Conservation (phyloP, 2,113 vertebrate genomes). For the Peromyscus maniculatus region DNA sequence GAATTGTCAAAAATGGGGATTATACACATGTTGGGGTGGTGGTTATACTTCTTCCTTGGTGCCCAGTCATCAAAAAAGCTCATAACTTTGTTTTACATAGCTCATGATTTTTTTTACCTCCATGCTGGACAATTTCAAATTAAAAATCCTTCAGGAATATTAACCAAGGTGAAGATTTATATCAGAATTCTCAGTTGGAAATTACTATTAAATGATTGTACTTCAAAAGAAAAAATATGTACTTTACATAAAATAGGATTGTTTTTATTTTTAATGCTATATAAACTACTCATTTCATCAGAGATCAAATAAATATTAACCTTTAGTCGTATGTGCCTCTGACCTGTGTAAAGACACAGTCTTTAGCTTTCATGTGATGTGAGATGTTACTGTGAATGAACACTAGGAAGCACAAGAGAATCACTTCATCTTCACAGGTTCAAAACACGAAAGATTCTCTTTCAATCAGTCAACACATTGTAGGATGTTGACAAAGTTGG, state of each 20-base stretch:
- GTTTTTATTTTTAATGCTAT: not conserved
- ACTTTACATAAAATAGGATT: constrained; percentile 34
- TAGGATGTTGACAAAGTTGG: constrained; percentile 73
- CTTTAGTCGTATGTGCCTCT: not conserved
- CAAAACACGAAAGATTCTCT: not conserved
- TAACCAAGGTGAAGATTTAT: not conserved
- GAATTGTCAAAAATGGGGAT: not conserved
- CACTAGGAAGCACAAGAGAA: not conserved
- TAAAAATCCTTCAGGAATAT: not conserved
- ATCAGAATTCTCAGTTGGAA: not conserved
- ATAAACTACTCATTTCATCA: not conserved
- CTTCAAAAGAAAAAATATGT: not conserved
- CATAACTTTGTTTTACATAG: not conserved
- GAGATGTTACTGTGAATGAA: constrained; percentile 41
- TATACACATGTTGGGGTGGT: not conserved
- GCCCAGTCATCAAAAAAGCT: not conserved
- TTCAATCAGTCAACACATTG: constrained; percentile 56
- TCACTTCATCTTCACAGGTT: not conserved
- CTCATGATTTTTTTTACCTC: not conserved
- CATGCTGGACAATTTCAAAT: not conserved
- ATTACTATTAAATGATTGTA: not conserved
- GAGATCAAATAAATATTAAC: not conserved
- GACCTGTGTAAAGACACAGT: constrained; percentile 26
- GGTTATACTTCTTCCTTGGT: not conserved
- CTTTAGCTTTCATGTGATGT: constrained; percentile 63